Evolutionary conservation across 1,140 invertebrate species (phyloP), one percentile per base, ranked within the genome.

Genomic region (Pantala flavescens): DNA sequence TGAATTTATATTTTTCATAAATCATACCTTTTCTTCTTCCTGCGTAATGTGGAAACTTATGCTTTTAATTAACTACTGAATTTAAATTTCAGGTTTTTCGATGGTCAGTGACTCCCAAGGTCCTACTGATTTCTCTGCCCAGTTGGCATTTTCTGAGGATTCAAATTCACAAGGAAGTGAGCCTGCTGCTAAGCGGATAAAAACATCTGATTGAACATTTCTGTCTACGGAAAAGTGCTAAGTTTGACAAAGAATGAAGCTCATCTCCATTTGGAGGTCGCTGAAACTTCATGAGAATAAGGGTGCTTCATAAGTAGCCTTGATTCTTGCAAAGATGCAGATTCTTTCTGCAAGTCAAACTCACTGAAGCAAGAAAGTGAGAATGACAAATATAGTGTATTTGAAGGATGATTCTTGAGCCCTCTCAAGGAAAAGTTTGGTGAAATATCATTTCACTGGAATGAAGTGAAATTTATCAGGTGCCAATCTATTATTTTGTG

Each of bases 81-180:
- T 73, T n/a, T 77, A 73, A 76, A 77, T 78, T 78, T 42, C 75
- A 94, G 92, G 92, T 88, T 95, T 95, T 82, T 95, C 93, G 23
- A 92, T 92, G 74, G 92, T 93, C 0, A 94, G 93, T 82, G 93
- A 95, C 83, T 94, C 92, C 19, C 92, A 94, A 83, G 93, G 92
- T 23, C 87, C 91, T 9, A 93, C 91, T 49, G 92, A 94, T 76
- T 94, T 94, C 79, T 90, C 91, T 21, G 90, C 91, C 63, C 89
- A 91, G 79, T 87, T 94, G 84, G 91, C 91, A 77, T 94, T 94
- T 82, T 94, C 92, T 0, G 93, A 95, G 83, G 93, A 95, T 80
- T 94, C 93, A 7, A 95, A 94, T 83, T 94, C 92, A 0, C 92
- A 94, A 82, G 91, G 91, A 77, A 93, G 90, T 81, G 92, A 93